Conservation (phyloP, 2,797 vertebrate genomes). For the Enteromius viviparus region DNA sequence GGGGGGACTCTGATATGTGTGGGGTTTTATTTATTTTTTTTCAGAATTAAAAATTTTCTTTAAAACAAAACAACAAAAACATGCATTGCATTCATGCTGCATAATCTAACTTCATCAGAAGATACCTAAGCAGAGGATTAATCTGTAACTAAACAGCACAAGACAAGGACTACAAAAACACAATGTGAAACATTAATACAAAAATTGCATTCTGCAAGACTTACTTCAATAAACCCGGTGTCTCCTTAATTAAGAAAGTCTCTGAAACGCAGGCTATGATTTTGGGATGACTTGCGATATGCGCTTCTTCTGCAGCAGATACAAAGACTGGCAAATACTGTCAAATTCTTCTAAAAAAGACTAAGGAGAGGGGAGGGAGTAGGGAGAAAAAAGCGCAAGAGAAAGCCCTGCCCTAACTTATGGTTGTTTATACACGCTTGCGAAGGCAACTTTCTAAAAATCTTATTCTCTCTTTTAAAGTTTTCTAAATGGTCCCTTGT, state of each 20-base stretch:
- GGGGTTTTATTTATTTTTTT: too few species aligned
- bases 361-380: not conserved
- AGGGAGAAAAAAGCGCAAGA: not conserved
- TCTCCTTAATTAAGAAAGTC: not conserved
- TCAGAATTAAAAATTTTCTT: too few species aligned
- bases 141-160: not conserved
- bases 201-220: slow-evolving; percentile 10
- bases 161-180: not conserved
- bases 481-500: not conserved
- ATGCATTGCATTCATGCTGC: not conserved
- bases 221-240: not conserved
- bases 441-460: not conserved
- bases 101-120: not conserved
- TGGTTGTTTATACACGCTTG: too few species aligned
- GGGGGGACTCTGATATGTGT: too few species aligned
- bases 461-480: not conserved
- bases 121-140: not conserved
- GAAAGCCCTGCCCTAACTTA: slow-evolving; percentile 15
- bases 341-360: not conserved
- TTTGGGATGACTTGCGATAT: not conserved
- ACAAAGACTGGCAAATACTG: not conserved
- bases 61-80: not conserved
- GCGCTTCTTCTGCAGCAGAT: not conserved
- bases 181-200: not conserved
- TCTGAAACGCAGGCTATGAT: not conserved